phyloP scores from a whole-genome alignment of 2,888 invertebrate genomes.

The Plutella xylostella region DNA sequence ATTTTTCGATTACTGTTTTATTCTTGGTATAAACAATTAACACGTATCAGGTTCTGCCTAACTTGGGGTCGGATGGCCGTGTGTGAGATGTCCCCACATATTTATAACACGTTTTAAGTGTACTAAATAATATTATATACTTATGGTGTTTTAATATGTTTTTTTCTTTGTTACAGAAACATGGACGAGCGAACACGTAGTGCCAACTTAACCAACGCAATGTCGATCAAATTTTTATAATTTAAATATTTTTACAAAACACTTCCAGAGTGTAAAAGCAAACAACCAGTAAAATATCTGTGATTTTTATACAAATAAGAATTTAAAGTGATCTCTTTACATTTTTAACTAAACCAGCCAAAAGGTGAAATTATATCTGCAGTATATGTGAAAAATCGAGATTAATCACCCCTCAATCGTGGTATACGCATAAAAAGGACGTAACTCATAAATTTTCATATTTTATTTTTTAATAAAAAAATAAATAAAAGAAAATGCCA shows the following conservation, averaged over 20 bases:
- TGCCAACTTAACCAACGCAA: no score
- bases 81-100: no score
- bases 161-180: constrained; percentile 41
- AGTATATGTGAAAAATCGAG: neutral
- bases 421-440: neutral
- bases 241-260: no score
- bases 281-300: constrained; percentile 7
- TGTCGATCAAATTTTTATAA: no score
- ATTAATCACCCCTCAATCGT: neutral
- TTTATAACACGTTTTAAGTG: no score
- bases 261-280: no score
- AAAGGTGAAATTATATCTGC: neutral
- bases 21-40: no score
- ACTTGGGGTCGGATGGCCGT: no score
- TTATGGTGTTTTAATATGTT: constrained; percentile 4
- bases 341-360: neutral
- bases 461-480: constrained; percentile 6
- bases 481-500: constrained; percentile 40
- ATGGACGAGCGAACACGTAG: constrained; percentile 35
- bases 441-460: neutral
- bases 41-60: no score
- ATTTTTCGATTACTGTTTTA: no score
- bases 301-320: constrained; percentile 8
- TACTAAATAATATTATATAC: no score
- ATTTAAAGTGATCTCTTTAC: neutral